Percentiles rank a stretch among this genome's conserved stretches.
These are phyloP conservation scores for Archivesica marissinica DNA, from an alignment of 1,140 invertebrate species.

Conservation along the genomic window DNA sequence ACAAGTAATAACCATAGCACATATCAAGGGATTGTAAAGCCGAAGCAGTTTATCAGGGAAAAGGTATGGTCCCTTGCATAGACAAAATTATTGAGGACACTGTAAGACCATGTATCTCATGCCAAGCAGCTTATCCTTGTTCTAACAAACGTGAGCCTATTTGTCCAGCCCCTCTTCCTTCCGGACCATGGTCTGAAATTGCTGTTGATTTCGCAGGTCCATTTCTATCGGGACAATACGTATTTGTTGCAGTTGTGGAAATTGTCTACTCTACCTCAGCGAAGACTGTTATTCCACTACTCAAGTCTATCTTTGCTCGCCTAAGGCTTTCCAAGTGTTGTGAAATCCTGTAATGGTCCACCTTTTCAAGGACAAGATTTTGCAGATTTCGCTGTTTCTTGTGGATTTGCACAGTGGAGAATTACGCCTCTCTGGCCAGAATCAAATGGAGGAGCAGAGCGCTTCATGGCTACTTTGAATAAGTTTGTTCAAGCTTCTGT, in stretches of 20 bases:
- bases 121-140: too few species aligned
- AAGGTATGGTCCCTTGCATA: too few species aligned
- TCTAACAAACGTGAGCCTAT: too few species aligned
- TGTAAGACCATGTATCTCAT: too few species aligned
- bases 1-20: conserved; percentile 68
- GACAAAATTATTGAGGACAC: too few species aligned
- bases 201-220: too few species aligned
- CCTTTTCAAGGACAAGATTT: conserved; percentile 62
- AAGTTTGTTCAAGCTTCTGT: conserved; percentile 47
- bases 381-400: too few species aligned
- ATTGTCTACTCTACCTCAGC: conserved; percentile 63
- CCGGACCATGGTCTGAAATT: too few species aligned
- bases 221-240: too few species aligned
- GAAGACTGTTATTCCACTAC: conserved; percentile 52
- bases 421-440: conserved; percentile 66
- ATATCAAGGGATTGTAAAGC: conserved; percentile 72
- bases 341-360: conserved; percentile 65
- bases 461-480: conserved; percentile 62
- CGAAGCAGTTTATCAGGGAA: too few species aligned
- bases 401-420: too few species aligned
- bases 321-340: conserved; percentile 51
- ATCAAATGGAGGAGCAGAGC: conserved; percentile 60
- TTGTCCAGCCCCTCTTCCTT: too few species aligned
- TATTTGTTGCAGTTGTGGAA: conserved; percentile 71
- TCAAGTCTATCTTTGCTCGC: conserved; percentile 66